phyloP scores from a whole-genome alignment of 2,113 vertebrate species.

The Chiloscyllium plagiosum region DNA sequence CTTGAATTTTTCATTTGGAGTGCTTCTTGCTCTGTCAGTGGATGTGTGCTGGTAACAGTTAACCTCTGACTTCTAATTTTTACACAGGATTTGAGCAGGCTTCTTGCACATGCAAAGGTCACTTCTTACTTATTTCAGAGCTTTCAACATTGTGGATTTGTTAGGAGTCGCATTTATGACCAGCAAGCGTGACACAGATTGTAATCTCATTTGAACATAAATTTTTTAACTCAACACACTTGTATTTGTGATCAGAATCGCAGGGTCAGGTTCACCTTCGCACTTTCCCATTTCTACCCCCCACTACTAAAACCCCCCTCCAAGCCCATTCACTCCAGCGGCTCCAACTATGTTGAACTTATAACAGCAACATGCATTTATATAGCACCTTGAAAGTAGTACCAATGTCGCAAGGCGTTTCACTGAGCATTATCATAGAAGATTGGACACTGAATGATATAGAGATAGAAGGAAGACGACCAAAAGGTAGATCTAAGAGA shows the following conservation, averaged over 20 bases:
- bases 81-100: background rate
- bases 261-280: background rate
- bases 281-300: background rate
- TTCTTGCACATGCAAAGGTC: conserved; percentile 10
- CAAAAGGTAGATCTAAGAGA: background rate
- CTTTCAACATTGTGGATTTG: background rate
- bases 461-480: background rate
- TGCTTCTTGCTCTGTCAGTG: background rate
- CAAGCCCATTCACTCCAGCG: too few relatives aligned
- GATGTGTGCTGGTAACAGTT: background rate
- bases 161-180: background rate
- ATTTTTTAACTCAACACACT: background rate
- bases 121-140: background rate
- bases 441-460: background rate
- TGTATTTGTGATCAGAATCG: background rate
- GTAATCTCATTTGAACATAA: conserved; percentile 33
- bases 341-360: background rate
- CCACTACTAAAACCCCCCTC: too few relatives aligned
- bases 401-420: background rate
- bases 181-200: background rate
- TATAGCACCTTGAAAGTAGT: background rate
- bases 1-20: background rate
- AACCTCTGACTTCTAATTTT: background rate
- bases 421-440: background rate
- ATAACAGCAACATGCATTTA: background rate